Conservation (phyloP, 2,797 vertebrate genomes). For the Girardinus metallicus region DNA sequence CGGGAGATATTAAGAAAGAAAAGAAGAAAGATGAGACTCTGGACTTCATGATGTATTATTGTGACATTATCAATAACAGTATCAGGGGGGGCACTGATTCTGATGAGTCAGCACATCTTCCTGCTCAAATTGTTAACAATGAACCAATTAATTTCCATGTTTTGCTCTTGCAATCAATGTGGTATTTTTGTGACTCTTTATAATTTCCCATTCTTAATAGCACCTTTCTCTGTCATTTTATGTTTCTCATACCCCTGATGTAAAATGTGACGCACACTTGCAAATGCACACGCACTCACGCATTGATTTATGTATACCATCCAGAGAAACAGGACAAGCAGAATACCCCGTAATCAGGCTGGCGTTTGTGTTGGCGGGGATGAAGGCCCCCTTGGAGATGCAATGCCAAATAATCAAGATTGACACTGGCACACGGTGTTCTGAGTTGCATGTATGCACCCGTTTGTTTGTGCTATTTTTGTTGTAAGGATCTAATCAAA, state of each 20-base stretch:
- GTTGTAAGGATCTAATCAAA: constrained; percentile 71
- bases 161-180: not conserved
- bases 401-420: constrained; percentile 71
- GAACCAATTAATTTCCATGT: not conserved
- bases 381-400: constrained; percentile 68
- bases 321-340: constrained; percentile 24
- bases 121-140: not conserved
- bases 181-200: not conserved
- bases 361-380: constrained; percentile 52
- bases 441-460: constrained; percentile 34
- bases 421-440: constrained; percentile 42
- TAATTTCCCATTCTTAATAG: constrained; percentile 4
- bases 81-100: not conserved
- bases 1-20: not conserved
- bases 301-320: constrained; percentile 13
- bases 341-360: constrained; percentile 57
- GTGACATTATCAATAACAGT: not conserved
- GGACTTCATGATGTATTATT: not conserved
- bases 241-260: not conserved
- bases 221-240: constrained; percentile 9
- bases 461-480: constrained; percentile 66
- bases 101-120: not conserved
- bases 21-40: not conserved
- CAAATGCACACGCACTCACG: not conserved
- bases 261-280: constrained; percentile 13